These are phyloP conservation scores for Thamnaconus septentrionalis DNA, from an alignment of 2,113 vertebrate genomes.

Conservation along the genomic window DNA sequence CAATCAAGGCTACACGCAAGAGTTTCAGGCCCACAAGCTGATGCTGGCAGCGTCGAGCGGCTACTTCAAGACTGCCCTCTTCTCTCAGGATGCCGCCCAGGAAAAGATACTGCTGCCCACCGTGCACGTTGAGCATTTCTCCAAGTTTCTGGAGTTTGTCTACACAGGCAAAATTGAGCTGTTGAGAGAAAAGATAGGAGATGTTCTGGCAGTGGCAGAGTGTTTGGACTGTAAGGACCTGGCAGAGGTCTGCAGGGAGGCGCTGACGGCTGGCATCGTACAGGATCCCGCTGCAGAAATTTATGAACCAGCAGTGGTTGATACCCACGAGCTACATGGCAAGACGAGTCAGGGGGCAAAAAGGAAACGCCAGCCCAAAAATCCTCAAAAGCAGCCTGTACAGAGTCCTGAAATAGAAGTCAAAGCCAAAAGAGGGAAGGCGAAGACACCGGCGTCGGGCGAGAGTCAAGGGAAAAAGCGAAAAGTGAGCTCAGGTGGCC, in stretches of 20 bases:
- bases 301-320: background rate
- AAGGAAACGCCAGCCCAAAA: constrained; percentile 17
- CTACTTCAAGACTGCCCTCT: constrained; percentile 88
- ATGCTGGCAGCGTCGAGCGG: constrained; percentile 93
- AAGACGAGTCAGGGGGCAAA: background rate
- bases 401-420: constrained; percentile 15
- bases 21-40: constrained; percentile 89
- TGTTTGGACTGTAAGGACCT: constrained; percentile 88
- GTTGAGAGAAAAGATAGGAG: constrained; percentile 79
- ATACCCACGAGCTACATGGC: background rate
- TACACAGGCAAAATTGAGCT: constrained; percentile 89
- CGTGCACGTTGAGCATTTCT: constrained; percentile 80
- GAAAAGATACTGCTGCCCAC: constrained; percentile 80
- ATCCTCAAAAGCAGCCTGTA: background rate
- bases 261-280: constrained; percentile 20
- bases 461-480: constrained; percentile 69
- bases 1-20: constrained; percentile 81
- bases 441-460: constrained; percentile 46
- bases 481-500: constrained; percentile 78
- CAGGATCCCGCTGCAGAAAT: background rate
- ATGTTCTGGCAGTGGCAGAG: constrained; percentile 81
- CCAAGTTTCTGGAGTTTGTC: constrained; percentile 89
- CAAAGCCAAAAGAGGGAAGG: constrained; percentile 4
- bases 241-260: constrained; percentile 78
- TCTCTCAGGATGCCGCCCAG: constrained; percentile 71